These are phyloP conservation scores for Enteromius treurensis DNA, from an alignment of 2,797 vertebrate genomes.

Conservation along the genomic window DNA sequence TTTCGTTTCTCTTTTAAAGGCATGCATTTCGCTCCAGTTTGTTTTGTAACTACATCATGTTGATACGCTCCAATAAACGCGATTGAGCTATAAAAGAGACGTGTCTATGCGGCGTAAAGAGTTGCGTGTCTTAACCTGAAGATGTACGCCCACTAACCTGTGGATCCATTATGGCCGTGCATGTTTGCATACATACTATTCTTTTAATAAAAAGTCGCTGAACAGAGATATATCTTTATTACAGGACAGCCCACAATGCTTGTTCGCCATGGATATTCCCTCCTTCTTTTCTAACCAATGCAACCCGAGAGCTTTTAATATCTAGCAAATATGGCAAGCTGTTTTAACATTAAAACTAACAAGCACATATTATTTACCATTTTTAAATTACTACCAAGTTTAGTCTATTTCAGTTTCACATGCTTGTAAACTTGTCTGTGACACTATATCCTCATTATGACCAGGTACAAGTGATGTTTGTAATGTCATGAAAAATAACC, in stretches of 20 bases:
- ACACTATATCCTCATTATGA: not conserved
- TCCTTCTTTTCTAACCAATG: constrained; percentile 71
- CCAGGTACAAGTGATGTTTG: not conserved
- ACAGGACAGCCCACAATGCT: constrained; percentile 4
- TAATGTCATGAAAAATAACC: not conserved
- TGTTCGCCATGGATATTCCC: constrained; percentile 56
- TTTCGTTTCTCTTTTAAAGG: constrained; percentile 42
- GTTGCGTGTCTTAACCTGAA: constrained; percentile 20
- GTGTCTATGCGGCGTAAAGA: not conserved
- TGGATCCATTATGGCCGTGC: not conserved
- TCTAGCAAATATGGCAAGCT: constrained; percentile 32
- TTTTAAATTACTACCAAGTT: not conserved
- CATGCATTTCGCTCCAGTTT: not conserved
- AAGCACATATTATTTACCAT: not conserved
- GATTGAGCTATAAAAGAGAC: not conserved
- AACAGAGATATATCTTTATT: not conserved
- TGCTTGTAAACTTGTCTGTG: not conserved
- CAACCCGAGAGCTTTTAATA: constrained; percentile 48
- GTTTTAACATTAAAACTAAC: not conserved
- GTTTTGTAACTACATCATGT: not conserved
- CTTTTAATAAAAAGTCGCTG: not conserved
- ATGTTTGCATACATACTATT: constrained; percentile 16
- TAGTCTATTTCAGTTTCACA: not conserved
- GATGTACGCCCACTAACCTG: constrained; percentile 17
- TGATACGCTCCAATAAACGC: not conserved